These are phyloP conservation scores for Aspiorhynchus laticeps DNA, from an alignment of 2,113 vertebrate species.

Conservation along the genomic window DNA sequence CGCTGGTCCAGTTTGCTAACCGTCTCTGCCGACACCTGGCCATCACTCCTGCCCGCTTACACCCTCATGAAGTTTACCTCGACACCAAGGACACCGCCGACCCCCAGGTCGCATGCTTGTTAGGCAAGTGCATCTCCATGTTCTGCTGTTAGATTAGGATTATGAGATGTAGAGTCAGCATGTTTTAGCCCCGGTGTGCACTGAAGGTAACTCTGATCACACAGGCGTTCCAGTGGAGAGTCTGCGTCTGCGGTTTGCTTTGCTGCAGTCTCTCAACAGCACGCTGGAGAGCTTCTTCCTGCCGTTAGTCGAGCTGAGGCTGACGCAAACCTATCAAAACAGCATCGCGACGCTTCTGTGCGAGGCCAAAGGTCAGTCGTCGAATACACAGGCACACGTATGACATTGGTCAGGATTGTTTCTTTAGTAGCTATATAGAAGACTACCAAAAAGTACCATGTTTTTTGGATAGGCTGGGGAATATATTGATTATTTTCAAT, in stretches of 20 bases:
- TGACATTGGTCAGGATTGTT: neutral
- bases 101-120: slow-evolving; percentile 85
- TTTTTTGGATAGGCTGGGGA: neutral
- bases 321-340: slow-evolving; percentile 83
- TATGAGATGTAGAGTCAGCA: neutral
- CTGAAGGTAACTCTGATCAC: slow-evolving; percentile 21
- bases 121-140: slow-evolving; percentile 76
- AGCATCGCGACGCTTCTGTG: slow-evolving; percentile 89
- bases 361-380: slow-evolving; percentile 89
- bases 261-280: slow-evolving; percentile 96
- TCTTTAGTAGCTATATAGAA: neutral
- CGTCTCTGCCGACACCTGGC: slow-evolving; percentile 94
- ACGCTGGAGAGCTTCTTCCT: slow-evolving; percentile 95
- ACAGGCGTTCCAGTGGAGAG: slow-evolving; percentile 91
- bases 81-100: slow-evolving; percentile 86
- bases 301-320: slow-evolving; percentile 92
- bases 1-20: slow-evolving; percentile 91
- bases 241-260: slow-evolving; percentile 89
- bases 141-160: neutral
- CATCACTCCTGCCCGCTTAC: slow-evolving; percentile 91
- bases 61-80: slow-evolving; percentile 95
- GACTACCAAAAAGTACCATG: neutral
- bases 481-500: neutral
- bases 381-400: neutral
- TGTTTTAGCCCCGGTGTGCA: neutral